These are phyloP conservation scores for Pseudoips prasinana DNA, from an alignment of 2,888 invertebrate genomes.

Conservation along the genomic window DNA sequence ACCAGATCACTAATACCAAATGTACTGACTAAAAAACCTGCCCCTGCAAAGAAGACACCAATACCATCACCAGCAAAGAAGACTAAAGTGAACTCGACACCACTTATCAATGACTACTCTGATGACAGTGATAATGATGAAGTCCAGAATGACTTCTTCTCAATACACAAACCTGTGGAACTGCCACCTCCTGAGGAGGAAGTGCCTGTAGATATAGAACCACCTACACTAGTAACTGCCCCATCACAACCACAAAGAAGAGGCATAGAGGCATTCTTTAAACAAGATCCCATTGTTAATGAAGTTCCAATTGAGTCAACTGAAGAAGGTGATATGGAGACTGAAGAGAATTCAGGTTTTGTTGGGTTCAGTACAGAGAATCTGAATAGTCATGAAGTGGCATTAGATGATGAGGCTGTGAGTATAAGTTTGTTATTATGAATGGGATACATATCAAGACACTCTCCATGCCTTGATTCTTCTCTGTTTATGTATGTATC, in stretches of 20 bases:
- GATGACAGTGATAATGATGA: constrained; percentile 77
- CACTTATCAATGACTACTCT: constrained; percentile 49
- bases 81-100: constrained; percentile 37
- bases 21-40: constrained; percentile 65
- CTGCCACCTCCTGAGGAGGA: constrained; percentile 62
- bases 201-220: constrained; percentile 53
- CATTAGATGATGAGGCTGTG: constrained; percentile 72
- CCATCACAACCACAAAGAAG: constrained; percentile 27
- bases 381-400: constrained; percentile 33
- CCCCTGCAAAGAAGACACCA: constrained; percentile 38
- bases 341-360: constrained; percentile 33
- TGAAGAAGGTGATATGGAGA: constrained; percentile 20
- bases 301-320: constrained; percentile 31
- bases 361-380: constrained; percentile 29
- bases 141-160: constrained; percentile 78
- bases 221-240: constrained; percentile 8
- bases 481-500: too few species aligned
- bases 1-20: constrained; percentile 70
- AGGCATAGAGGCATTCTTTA: constrained; percentile 65
- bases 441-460: too few species aligned
- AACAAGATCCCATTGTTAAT: constrained; percentile 40
- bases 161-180: constrained; percentile 73
- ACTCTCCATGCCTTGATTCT: too few species aligned
- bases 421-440: too few species aligned
- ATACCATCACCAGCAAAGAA: constrained; percentile 44